Evolutionary conservation across 2,888 invertebrate species (phyloP), one percentile per base, ranked within the genome.

Genomic region (Melinopterus prodromus): DNA sequence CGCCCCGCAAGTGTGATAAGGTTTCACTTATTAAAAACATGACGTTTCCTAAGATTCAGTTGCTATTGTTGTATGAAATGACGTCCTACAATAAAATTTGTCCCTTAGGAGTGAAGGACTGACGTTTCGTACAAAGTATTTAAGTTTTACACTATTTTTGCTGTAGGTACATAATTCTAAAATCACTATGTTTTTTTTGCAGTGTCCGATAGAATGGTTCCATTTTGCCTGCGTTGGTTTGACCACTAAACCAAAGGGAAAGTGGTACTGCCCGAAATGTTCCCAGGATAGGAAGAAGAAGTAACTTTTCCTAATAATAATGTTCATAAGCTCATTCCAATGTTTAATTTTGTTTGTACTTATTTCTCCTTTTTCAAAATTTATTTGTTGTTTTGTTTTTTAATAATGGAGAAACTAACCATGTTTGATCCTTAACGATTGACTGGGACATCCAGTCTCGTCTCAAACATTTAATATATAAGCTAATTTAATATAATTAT

Each of bases 231-330:
- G 98, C 90, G 97, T 98, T 76, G 96, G 95, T 78, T 92, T 98
- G 76, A 95, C 95, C 78, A 95, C 94, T 77, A 98, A 98, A 88
- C 98, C 98, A 0, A 98, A 98, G 90, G 98, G 98, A 69, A 97
- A 97, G 88, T 98, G 98, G 96, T 98, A 95, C 89, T 98, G 98
- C 90, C 98, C 98, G 9, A 97, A 97, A 88, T 98, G 98, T 89
- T 93, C 93, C 70, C 94, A 94, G 85, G 95, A 95, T 86, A 90
- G 95, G 83, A 95, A 95, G 89, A 95, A 95, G 89, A 95, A 95
- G 91, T 95, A 93, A 92, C 16, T 16, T 12, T n/a, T 77, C 35
- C 6, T 69, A 69, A n/a, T 69, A 69, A 15, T 26, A 35, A 69
- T 12, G n/a, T 69, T 77, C 26, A 77, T 26, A 69, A 77, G 12